phyloP scores from a whole-genome alignment of 2,113 vertebrate species.

The Physeter macrocephalus region DNA sequence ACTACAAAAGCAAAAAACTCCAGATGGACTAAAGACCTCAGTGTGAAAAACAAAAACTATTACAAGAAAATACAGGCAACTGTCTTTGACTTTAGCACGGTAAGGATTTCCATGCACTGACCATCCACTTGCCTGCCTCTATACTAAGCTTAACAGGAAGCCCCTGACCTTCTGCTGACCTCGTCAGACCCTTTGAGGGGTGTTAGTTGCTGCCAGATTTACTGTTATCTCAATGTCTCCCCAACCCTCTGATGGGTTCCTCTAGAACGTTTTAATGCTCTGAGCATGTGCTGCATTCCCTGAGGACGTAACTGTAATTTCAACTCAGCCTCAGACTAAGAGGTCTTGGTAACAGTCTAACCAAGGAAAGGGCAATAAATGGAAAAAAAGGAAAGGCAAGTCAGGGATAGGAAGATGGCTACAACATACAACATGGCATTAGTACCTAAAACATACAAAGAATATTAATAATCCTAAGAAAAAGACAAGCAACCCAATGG shows the following conservation, averaged over 20 bases:
- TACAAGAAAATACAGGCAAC: neutral
- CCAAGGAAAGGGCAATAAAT: neutral
- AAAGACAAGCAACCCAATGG: neutral
- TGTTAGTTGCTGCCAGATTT: neutral
- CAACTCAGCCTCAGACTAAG: neutral
- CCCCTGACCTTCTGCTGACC: neutral
- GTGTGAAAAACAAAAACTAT: neutral
- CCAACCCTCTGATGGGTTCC: neutral
- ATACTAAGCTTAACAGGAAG: neutral
- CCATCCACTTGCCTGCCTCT: neutral
- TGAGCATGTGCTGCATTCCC: neutral
- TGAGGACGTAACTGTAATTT: neutral
- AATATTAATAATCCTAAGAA: neutral
- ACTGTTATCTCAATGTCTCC: neutral
- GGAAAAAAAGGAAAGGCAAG: neutral
- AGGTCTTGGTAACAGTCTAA: neutral
- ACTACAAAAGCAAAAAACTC: neutral
- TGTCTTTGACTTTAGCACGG: neutral
- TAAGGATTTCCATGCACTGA: neutral
- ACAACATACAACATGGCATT: too few species aligned
- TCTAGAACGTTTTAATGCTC: neutral
- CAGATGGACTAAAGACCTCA: neutral
- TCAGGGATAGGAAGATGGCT: neutral
- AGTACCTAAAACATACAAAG: neutral
- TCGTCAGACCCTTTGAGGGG: neutral